Evolutionary conservation across 2,113 vertebrate species (phyloP).

Genomic region (Pedionomus torquatus): DNA sequence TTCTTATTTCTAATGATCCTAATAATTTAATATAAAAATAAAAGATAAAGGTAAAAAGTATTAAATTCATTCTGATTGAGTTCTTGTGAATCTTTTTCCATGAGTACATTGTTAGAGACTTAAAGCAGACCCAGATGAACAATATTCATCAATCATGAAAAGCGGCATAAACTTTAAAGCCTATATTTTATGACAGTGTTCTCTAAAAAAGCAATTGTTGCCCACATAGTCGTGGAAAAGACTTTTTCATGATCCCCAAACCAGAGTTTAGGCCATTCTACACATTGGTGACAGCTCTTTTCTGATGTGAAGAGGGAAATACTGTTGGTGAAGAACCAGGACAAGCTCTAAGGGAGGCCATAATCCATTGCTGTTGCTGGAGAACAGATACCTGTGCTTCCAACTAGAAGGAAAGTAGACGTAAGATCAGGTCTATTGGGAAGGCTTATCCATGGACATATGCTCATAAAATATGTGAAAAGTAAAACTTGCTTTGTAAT

Average conservation of each 20-base stretch:
- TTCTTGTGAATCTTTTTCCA: neutral
- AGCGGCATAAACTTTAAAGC: neutral
- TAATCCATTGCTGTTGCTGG: neutral
- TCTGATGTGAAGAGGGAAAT: neutral
- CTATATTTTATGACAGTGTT: neutral
- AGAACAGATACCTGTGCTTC: neutral
- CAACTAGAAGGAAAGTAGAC: neutral
- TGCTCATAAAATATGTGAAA: neutral
- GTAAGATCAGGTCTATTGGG: neutral
- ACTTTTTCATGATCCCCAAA: neutral
- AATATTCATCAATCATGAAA: neutral
- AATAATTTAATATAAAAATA: neutral
- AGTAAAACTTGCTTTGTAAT: neutral
- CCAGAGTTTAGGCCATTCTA: neutral
- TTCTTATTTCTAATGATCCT: neutral
- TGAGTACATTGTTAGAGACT: neutral
- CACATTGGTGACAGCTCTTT: neutral
- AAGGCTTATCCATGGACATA: neutral
- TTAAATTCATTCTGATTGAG: neutral
- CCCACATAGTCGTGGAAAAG: neutral
- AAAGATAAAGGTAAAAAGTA: neutral
- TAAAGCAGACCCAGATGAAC: neutral
- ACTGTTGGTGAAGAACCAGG: neutral
- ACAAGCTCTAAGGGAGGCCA: too few species aligned
- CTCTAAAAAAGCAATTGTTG: neutral